These are phyloP conservation scores for Pseudococcus jackbeardsleyi DNA, from an alignment of 2,888 invertebrate genomes.

Conservation along the genomic window DNA sequence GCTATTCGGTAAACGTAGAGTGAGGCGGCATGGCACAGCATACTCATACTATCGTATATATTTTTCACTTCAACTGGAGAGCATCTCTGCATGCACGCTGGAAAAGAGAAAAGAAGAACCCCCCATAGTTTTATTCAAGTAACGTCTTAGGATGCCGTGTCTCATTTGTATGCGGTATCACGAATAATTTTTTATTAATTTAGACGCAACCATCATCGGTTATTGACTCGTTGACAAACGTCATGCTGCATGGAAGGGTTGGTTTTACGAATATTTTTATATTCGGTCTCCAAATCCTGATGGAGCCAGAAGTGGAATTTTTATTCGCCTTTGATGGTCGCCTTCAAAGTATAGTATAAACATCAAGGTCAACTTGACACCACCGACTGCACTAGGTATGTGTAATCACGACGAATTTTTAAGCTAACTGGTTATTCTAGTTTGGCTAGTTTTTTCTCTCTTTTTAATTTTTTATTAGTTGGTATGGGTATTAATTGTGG, in stretches of 20 bases:
- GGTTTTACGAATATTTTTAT: constrained; percentile 26
- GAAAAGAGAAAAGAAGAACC: constrained; percentile 55
- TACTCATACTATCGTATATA: constrained; percentile 34
- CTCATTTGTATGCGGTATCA: constrained; percentile 65
- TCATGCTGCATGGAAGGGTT: constrained; percentile 40
- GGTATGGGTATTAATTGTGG: background rate
- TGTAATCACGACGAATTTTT: background rate
- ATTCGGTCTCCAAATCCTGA: background rate
- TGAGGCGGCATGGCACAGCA: constrained; percentile 30
- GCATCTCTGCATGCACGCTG: constrained; percentile 53
- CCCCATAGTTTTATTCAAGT: constrained; percentile 63
- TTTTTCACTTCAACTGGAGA: constrained; percentile 62
- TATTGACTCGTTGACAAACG: constrained; percentile 64
- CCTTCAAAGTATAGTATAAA: background rate
- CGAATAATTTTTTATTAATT: constrained; percentile 65
- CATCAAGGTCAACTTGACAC: constrained; percentile 21
- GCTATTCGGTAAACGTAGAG: background rate
- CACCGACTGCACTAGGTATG: background rate
- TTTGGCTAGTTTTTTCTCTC: background rate
- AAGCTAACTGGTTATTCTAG: background rate
- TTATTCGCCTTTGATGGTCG: constrained; percentile 7
- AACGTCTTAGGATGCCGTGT: constrained; percentile 59
- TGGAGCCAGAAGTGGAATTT: background rate
- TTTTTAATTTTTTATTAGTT: background rate
- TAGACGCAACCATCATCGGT: constrained; percentile 64